Conservation (phyloP, 2,888 invertebrate genomes). For the Pyrochroa serraticornis region DNA sequence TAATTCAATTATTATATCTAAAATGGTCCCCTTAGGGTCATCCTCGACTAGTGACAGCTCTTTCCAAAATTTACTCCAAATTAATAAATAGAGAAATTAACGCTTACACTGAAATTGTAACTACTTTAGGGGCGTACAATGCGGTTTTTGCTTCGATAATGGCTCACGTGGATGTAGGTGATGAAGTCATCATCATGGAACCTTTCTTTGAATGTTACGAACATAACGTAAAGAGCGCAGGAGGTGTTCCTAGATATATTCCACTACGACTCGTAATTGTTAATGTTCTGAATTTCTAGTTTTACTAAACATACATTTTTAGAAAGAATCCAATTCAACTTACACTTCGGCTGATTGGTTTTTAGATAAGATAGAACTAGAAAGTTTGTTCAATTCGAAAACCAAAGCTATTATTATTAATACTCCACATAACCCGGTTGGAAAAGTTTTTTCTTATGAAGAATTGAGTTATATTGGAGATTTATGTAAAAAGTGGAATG, state of each 20-base stretch:
- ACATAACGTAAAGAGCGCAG: constrained; percentile 90
- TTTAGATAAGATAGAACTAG: constrained; percentile 81
- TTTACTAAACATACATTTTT: not conserved
- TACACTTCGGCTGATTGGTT: constrained; percentile 85
- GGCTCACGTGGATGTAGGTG: constrained; percentile 84
- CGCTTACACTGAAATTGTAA: constrained; percentile 82
- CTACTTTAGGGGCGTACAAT: constrained; percentile 94
- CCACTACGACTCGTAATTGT: constrained; percentile 68
- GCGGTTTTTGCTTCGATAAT: constrained; percentile 83
- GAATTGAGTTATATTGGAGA: constrained; percentile 81
- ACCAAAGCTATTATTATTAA: constrained; percentile 97
- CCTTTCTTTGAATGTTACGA: constrained; percentile 98
- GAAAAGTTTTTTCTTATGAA: constrained; percentile 79
- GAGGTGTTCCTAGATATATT: constrained; percentile 86
- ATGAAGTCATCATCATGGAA: constrained; percentile 95
- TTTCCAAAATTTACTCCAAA: constrained; percentile 84
- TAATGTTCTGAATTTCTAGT: not conserved
- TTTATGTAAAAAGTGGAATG: constrained; percentile 90
- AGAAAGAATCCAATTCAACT: not conserved
- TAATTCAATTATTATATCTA: not conserved
- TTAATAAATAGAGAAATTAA: constrained; percentile 77
- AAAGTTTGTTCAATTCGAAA: constrained; percentile 78
- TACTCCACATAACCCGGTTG: constrained; percentile 96
- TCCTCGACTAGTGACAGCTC: constrained; percentile 81
- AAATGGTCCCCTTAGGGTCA: constrained; percentile 74